A percentile compares a stretch with the other conserved stretches of the same genome.
phyloP scores from a whole-genome alignment of 2,113 vertebrate species.

The Oreochromis niloticus region DNA sequence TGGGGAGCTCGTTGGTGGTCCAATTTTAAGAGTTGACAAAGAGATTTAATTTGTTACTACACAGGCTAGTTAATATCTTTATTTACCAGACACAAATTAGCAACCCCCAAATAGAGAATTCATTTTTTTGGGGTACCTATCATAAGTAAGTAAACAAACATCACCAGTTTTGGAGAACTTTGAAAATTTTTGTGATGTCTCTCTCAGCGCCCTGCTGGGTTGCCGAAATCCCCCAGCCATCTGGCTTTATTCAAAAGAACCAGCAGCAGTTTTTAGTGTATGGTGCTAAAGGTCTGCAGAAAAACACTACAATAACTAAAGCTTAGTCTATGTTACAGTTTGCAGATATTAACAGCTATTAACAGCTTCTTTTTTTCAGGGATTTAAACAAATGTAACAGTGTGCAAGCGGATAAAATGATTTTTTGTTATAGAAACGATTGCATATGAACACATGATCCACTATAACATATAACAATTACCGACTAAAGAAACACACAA shows the following conservation, averaged over 20 bases:
- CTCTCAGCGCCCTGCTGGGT: not conserved
- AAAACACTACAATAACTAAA: not conserved
- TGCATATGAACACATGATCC: not conserved
- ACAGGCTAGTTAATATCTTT: not conserved
- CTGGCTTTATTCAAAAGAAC: slow-evolving; percentile 3
- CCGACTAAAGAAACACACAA: not conserved
- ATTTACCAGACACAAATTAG: not conserved
- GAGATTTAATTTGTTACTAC: not conserved
- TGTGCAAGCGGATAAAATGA: not conserved
- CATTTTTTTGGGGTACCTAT: not conserved
- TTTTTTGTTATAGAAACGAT: not conserved
- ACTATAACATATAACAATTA: not conserved
- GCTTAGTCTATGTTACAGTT: not conserved
- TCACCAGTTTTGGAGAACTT: not conserved
- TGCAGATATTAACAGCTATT: not conserved
- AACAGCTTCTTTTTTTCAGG: not conserved
- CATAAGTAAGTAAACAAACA: not conserved
- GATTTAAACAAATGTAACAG: not conserved
- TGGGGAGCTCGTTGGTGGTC: not conserved
- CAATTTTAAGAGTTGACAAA: not conserved
- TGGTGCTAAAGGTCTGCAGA: not conserved
- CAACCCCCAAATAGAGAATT: not conserved
- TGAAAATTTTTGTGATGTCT: not conserved
- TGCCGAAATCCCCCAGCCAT: not conserved
- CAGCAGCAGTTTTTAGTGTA: not conserved